A percentile compares a stretch with the other conserved stretches of the same genome.
Evolutionary conservation across 1,140 invertebrate genomes (phyloP).

Genomic region (Spodoptera frugiperda): DNA sequence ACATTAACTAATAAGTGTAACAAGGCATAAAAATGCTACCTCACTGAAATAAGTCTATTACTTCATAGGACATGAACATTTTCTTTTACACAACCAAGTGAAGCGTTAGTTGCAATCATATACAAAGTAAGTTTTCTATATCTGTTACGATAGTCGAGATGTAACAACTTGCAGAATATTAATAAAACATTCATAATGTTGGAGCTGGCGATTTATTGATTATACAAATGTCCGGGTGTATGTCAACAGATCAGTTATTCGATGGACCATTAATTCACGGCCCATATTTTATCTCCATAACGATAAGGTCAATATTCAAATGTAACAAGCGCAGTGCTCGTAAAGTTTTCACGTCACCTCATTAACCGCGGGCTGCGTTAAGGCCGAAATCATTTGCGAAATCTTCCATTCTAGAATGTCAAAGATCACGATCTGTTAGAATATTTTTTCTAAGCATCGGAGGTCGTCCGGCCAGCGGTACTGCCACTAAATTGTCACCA

Average conservation of each 20-base stretch:
- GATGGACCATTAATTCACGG: constrained; percentile 3
- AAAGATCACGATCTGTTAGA: constrained; percentile 23
- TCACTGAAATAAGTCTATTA: too few relatives aligned
- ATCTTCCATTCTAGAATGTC: constrained; percentile 39
- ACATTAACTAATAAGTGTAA: too few relatives aligned
- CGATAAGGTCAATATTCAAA: constrained; percentile 49
- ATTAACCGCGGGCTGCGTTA: constrained; percentile 11
- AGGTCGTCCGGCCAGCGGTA: constrained; percentile 58
- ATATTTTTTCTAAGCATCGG: constrained; percentile 12
- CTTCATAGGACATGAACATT: too few relatives aligned
- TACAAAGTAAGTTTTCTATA: not conserved
- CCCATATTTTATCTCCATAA: constrained; percentile 27
- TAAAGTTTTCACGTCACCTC: constrained; percentile 24
- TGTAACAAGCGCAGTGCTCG: constrained; percentile 17
- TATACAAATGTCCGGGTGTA: too few relatives aligned
- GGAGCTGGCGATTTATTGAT: too few relatives aligned
- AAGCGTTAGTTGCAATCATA: too few relatives aligned
- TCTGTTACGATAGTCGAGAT: not conserved
- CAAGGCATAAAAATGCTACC: too few relatives aligned
- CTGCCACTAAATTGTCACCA: constrained; percentile 70
- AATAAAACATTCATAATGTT: too few relatives aligned
- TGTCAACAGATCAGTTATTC: constrained; percentile 1
- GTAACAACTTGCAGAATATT: too few relatives aligned
- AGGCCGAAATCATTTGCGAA: constrained; percentile 38
- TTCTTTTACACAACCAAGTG: too few relatives aligned